Evolutionary conservation across 1,140 invertebrate species (phyloP), one percentile per base, ranked within the genome.

Genomic region (Drosophila bocki): DNA sequence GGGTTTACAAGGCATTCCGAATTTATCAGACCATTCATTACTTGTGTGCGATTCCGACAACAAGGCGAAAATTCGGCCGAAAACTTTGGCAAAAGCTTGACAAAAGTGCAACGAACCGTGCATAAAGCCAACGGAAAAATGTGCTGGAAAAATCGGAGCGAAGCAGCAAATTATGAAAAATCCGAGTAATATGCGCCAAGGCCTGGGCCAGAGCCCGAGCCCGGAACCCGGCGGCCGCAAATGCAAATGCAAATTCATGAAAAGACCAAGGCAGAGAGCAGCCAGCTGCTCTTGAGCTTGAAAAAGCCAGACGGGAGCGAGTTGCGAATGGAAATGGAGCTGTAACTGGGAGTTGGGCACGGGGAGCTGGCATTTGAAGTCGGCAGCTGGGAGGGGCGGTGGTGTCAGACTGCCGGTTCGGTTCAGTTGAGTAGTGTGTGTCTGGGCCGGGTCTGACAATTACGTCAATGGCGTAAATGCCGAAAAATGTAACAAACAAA

Each of bases 401-500:
- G 69, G 69, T 39, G 65, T 56, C 57, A 63, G 71, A 62, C 71
- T 41, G 69, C 39, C 45, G 71, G 51, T 51, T 57, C 37, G 47
- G 59, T 68, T 69, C 63, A 54, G 67, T 44, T 78, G 67, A 72
- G 80, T 58, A 63, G 69, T 63, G 67, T 74, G 83, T 74, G 83
- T 86, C 84, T 86, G 84, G 67, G 60, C 60, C 74, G 78, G 50
- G 79, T 77, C 78, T 87, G 58, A 87, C 84, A 87, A 90, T 87
- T 87, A 90, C 85, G 85, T 87, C 80, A 87, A 87, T 87, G 79
- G 72, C 79, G 61, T 42, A 74, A 86, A 80, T 65, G 71, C 75
- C 77, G 71, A 71, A 63, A 80, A 88, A 88, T 84, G 81, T 90
- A 81, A 78, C 84, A 80, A 87, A 88, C 75, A 80, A 75, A 88